phyloP scores from a whole-genome alignment of 2,888 invertebrate species.

The Patella depressa region DNA sequence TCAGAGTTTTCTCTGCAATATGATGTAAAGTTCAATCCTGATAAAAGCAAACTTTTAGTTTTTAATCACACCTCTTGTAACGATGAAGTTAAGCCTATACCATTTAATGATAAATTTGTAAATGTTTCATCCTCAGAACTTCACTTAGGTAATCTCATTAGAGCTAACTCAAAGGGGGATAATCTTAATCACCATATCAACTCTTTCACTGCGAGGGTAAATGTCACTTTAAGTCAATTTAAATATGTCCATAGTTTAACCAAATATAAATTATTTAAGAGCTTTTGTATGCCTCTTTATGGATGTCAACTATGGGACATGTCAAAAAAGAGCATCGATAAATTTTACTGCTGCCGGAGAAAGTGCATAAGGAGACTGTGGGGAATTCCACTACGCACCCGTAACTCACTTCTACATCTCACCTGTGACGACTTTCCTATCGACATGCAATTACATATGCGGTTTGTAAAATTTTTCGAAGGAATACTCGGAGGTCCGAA shows the following conservation, averaged over 20 bases:
- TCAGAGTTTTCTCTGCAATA: neutral
- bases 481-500: neutral
- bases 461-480: neutral
- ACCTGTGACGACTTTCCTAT: neutral
- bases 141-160: neutral
- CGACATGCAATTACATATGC: neutral
- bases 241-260: neutral
- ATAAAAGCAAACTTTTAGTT: constrained; percentile 7
- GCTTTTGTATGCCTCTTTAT: neutral
- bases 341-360: neutral
- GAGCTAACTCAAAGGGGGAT: neutral
- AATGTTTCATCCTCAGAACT: neutral
- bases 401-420: neutral
- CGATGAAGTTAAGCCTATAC: neutral
- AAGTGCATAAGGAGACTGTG: neutral
- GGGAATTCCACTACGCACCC: neutral
- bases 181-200: neutral
- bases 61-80: neutral
- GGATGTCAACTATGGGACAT: neutral
- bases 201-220: neutral
- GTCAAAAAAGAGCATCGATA: neutral
- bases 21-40: neutral
- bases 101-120: neutral
- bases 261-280: constrained; percentile 6
- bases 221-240: neutral